phyloP scores from a whole-genome alignment of 1,140 invertebrate genomes.

The Nymphalis io region DNA sequence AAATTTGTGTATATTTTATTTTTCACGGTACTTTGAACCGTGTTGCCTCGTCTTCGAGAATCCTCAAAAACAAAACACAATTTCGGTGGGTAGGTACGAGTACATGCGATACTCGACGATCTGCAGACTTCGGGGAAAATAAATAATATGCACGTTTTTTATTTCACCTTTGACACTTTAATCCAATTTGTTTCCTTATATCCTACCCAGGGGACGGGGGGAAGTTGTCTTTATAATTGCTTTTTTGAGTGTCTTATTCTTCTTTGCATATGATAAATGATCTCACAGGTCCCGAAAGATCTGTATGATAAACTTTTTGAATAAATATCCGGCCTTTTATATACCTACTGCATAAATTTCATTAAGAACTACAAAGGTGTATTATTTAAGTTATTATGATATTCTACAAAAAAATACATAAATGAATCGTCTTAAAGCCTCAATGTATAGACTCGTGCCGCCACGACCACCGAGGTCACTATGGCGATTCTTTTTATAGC shows the following conservation, averaged over 20 bases:
- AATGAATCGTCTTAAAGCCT: slow-evolving; percentile 5
- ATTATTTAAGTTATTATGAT: not conserved
- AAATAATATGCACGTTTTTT: slow-evolving; percentile 72
- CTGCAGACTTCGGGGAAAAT: slow-evolving; percentile 62
- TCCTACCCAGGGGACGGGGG: slow-evolving; percentile 66
- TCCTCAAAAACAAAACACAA: slow-evolving; percentile 20
- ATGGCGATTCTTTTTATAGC: slow-evolving; percentile 78
- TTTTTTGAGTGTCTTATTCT: slow-evolving; percentile 57
- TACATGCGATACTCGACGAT: slow-evolving; percentile 47
- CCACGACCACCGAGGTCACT: slow-evolving; percentile 52
- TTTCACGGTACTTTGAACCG: slow-evolving; percentile 18
- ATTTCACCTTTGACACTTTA: slow-evolving; percentile 80
- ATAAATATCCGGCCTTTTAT: slow-evolving; percentile 6
- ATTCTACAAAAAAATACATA: not conserved
- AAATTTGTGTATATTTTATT: slow-evolving; percentile 27
- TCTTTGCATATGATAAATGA: slow-evolving; percentile 49
- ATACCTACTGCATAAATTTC: not conserved
- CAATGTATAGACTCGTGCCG: slow-evolving; percentile 22
- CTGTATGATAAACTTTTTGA: slow-evolving; percentile 19
- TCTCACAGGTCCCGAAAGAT: slow-evolving; percentile 41
- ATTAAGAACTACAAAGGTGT: not conserved
- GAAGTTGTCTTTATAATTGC: slow-evolving; percentile 75
- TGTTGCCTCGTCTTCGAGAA: slow-evolving; percentile 7
- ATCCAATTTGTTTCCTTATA: slow-evolving; percentile 79
- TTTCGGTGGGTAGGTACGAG: slow-evolving; percentile 23